Conservation (phyloP, 2,797 vertebrate genomes). For the Australoheros facetus region DNA sequence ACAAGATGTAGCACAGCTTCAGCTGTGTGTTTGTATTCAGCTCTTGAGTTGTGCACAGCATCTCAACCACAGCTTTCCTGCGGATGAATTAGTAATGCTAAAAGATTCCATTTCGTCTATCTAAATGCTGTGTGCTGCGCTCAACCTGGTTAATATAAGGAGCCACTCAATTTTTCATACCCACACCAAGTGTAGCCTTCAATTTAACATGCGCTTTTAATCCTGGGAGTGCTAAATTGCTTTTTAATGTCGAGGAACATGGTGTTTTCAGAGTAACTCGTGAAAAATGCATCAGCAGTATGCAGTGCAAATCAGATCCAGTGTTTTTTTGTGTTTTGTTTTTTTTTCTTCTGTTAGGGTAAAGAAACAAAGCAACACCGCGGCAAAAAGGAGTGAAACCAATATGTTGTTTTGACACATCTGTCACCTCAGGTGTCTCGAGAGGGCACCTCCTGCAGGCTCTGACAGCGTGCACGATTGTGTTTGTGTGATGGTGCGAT, state of each 20-base stretch:
- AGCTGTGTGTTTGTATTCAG: conserved; percentile 46
- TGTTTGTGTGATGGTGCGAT: conserved; percentile 51
- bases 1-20: conserved; percentile 27
- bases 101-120: conserved; percentile 79
- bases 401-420: conserved; percentile 81
- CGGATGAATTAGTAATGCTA: conserved; percentile 82
- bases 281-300: conserved; percentile 88
- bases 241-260: conserved; percentile 95
- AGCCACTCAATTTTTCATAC: conserved; percentile 97
- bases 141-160: conserved; percentile 88
- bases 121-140: conserved; percentile 72
- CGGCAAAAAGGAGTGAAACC: conserved; percentile 61
- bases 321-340: neutral
- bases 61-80: conserved; percentile 57
- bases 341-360: conserved; percentile 27
- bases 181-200: conserved; percentile 95
- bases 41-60: conserved; percentile 22
- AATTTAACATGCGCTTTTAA: conserved; percentile 98
- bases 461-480: conserved; percentile 18
- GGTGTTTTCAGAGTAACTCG: conserved; percentile 88
- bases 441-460: conserved; percentile 55
- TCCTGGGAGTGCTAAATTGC: conserved; percentile 95
- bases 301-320: conserved; percentile 69
- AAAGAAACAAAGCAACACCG: conserved; percentile 76
- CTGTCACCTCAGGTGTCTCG: conserved; percentile 66